Conservation (phyloP, 2,797 vertebrate species). For the Chaetodon trifasciatus region DNA sequence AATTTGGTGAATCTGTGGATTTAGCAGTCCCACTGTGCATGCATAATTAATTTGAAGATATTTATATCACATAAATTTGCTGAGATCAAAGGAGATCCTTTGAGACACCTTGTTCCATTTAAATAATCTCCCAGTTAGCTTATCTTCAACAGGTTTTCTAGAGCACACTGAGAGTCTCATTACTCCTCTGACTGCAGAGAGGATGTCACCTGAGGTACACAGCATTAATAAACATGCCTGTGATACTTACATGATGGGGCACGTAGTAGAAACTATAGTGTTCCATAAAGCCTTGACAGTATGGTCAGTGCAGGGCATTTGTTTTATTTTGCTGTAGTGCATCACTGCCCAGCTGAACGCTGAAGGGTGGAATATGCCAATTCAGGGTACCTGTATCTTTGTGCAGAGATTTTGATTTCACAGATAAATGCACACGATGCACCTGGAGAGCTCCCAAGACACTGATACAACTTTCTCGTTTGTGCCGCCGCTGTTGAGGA, state of each 20-base stretch:
- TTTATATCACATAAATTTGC: conserved; percentile 77
- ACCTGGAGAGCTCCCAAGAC: conserved; percentile 50
- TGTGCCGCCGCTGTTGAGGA: conserved; percentile 56
- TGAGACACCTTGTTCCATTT: conserved; percentile 79
- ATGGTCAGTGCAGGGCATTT: neutral
- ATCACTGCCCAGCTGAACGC: conserved; percentile 31
- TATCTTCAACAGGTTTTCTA: conserved; percentile 58
- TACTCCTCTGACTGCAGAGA: conserved; percentile 34
- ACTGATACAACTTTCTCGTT: conserved; percentile 36
- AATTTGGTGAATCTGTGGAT: conserved; percentile 58
- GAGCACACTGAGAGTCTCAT: conserved; percentile 12
- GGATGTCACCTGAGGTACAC: conserved; percentile 1
- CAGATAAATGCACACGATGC: conserved; percentile 42
- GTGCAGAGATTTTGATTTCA: conserved; percentile 41
- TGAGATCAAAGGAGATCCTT: conserved; percentile 76
- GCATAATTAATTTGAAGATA: conserved; percentile 76
- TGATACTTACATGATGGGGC: neutral
- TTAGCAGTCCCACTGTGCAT: conserved; percentile 61
- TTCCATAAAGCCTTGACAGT: neutral
- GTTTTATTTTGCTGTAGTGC: conserved; percentile 41
- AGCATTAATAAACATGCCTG: conserved; percentile 4
- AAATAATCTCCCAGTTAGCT: conserved; percentile 65
- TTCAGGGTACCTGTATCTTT: conserved; percentile 20
- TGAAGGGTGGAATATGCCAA: conserved; percentile 9
- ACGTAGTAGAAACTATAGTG: neutral